Evolutionary conservation across 92 coral and sea anemone species (phyloP), one percentile per base, ranked within the genome.

Genomic region (Metridium senile): DNA sequence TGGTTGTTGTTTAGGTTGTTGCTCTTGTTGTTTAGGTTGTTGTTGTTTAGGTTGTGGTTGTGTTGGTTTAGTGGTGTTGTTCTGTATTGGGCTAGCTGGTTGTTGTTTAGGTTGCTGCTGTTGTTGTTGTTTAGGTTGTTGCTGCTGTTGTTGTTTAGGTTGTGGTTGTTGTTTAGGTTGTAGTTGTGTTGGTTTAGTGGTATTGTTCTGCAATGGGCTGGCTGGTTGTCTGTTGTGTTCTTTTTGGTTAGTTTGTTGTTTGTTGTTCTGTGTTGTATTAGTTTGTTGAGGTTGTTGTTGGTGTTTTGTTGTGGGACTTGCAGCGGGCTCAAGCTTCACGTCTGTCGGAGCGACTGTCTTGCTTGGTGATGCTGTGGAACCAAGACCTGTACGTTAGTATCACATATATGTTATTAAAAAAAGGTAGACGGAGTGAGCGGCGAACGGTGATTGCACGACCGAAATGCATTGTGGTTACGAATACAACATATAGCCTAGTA

Each of bases 301-400:
- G 1, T 77, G 74, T 73, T 74, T 71, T 21, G 58, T 79, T 20
- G 88, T 86, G 52, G 78, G 64, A 19, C 75, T 76, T 63, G 75
- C 82, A 39, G 82, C 82, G 8, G 97, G 66, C 13, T 91, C 88
- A 29, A 91, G 71, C 25, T 75, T 75, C 20, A 91, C 78, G 66
- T 91, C 97, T 31, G 54, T 71, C 26, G 82, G 80, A 3, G 93
- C 78, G 13, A 81, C 67, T 39, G 76, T 76, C 25, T 77, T 71
- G 2, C 73, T 86, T 32, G 76, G 77, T 43, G 76, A 54, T 28
- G 83, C 93, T 88, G 75, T 17, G 57, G 58, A 49, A 33, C 21
- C 25, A 43, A 34, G 28, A 53, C 56, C 43, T 26, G 47, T 61
- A n/a, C 11, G 26, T 19, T 32, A 11, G 17, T 33, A 53, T 8